Percentiles rank a stretch among this genome's conserved stretches.
Evolutionary conservation across 2,797 vertebrate genomes (phyloP).

Genomic region (Hirundo rustica): DNA sequence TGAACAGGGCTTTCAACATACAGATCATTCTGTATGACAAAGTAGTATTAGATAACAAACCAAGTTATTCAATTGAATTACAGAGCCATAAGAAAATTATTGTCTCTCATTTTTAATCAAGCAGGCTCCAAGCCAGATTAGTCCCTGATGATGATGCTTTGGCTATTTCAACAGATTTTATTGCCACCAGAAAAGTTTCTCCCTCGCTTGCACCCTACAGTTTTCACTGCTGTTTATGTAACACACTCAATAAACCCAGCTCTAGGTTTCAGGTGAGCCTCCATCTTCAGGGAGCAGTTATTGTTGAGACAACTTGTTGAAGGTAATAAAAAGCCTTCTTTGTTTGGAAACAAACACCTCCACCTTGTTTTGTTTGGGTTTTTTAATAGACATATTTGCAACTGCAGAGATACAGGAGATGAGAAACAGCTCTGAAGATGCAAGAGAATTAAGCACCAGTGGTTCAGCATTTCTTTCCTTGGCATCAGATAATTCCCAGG

Average conservation of each 20-base stretch:
- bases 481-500: slow-evolving; percentile 42
- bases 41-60: slow-evolving; percentile 48
- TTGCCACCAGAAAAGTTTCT: not conserved
- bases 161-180: not conserved
- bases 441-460: not conserved
- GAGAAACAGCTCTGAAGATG: slow-evolving; percentile 8
- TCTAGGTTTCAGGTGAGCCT: not conserved
- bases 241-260: not conserved
- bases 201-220: not conserved
- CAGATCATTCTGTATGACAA: slow-evolving; percentile 46
- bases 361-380: not conserved
- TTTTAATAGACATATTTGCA: not conserved
- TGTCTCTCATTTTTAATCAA: slow-evolving; percentile 59
- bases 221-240: not conserved
- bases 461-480: not conserved
- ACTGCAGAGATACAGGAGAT: not conserved
- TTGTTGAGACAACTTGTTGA: not conserved
- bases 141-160: not conserved
- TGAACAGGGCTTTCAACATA: slow-evolving; percentile 49
- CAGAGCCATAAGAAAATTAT: slow-evolving; percentile 46
- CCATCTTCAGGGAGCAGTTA: not conserved
- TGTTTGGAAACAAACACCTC: not conserved
- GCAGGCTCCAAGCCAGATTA: slow-evolving; percentile 45
- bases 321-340: not conserved
- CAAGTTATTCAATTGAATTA: slow-evolving; percentile 56